phyloP scores from a whole-genome alignment of 1,140 invertebrate species.

The Heliconius eleuchia region DNA sequence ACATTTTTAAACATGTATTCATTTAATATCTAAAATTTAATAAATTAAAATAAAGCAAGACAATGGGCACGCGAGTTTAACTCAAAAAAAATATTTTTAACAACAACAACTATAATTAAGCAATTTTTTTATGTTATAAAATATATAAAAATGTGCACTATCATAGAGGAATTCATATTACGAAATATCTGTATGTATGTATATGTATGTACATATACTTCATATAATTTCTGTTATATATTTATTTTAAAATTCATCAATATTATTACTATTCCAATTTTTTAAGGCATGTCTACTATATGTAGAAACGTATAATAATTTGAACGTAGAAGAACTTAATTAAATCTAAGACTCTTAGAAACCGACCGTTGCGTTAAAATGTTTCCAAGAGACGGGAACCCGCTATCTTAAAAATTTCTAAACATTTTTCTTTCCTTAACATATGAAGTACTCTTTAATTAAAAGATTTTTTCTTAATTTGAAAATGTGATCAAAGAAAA shows the following conservation, averaged over 20 bases:
- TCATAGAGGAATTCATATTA: not conserved
- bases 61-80: constrained; percentile 69
- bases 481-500: too few species aligned
- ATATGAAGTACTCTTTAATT: too few species aligned
- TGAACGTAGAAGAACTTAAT: too few species aligned
- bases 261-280: too few species aligned
- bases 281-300: too few species aligned
- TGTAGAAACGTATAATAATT: too few species aligned
- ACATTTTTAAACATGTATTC: constrained; percentile 4
- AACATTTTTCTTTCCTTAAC: too few species aligned
- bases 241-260: not conserved
- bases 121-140: not conserved
- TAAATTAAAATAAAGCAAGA: constrained; percentile 75
- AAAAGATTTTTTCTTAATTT: too few species aligned
- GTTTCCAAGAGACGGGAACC: too few species aligned
- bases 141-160: constrained; percentile 18
- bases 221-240: not conserved
- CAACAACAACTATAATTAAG: constrained; percentile 50
- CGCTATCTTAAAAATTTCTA: too few species aligned
- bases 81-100: constrained; percentile 59
- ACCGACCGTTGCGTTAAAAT: too few species aligned
- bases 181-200: not conserved
- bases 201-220: not conserved
- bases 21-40: constrained; percentile 38
- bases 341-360: too few species aligned